These are phyloP conservation scores for Smutsia gigantea DNA, from an alignment of 2,797 vertebrate genomes.

Conservation along the genomic window DNA sequence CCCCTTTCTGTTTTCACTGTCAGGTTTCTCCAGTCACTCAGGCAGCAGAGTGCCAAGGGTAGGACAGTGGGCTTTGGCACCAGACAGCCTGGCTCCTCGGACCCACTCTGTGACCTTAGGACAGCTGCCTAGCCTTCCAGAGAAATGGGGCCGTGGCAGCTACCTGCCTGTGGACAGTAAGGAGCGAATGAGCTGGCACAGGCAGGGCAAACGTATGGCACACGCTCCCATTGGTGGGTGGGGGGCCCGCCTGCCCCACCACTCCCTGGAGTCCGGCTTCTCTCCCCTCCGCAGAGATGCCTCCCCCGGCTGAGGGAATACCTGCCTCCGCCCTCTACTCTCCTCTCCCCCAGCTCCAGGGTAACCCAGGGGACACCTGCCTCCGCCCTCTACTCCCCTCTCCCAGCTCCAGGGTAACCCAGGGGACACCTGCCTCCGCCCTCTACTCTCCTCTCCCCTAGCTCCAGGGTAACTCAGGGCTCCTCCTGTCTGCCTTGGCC, in stretches of 20 bases:
- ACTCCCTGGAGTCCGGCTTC: neutral
- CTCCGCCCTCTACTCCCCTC: accelerated
- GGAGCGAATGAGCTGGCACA: neutral
- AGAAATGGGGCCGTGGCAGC: neutral
- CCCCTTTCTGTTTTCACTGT: too few relatives aligned
- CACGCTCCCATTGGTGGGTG: neutral
- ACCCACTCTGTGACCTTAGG: neutral
- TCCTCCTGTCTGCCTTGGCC: neutral
- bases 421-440: too few relatives aligned
- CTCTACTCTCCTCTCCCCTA: neutral
- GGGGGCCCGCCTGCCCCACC: too few relatives aligned
- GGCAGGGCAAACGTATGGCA: too few relatives aligned
- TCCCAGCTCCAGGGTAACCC: neutral
- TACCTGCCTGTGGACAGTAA: neutral
- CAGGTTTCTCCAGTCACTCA: neutral
- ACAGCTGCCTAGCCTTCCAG: accelerated
- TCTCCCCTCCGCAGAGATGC: neutral
- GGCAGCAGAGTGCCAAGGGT: neutral
- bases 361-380: neutral
- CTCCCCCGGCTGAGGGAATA: accelerated
- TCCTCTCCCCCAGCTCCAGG: neutral
- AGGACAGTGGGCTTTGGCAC: accelerated
- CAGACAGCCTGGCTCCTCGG: neutral
- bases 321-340: accelerated
- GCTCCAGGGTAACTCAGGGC: neutral